A percentile compares a stretch with the other conserved stretches of the same genome.
Evolutionary conservation across 2,888 invertebrate species (phyloP).

Genomic region (Trisateles emortualis): DNA sequence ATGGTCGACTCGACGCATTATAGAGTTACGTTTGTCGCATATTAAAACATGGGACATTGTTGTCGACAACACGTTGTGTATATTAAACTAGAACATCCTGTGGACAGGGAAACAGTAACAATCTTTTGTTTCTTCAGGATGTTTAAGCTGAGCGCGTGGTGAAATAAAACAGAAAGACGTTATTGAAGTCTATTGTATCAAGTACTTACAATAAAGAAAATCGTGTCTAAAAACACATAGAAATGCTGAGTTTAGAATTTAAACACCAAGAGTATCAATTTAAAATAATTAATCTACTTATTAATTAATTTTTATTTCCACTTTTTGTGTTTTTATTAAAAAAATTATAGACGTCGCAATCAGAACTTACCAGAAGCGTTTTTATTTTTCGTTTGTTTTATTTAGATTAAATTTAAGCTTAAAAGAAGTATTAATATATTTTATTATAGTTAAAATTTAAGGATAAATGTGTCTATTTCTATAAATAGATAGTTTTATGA

Average conservation of each 20-base stretch:
- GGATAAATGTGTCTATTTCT: not conserved
- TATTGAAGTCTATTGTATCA: not conserved
- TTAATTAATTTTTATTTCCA: too few species aligned
- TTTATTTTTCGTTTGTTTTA: too few species aligned
- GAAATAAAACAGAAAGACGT: not conserved
- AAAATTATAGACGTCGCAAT: too few species aligned
- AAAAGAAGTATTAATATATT: too few species aligned
- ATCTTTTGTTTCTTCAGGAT: conserved; percentile 66
- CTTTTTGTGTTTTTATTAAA: too few species aligned
- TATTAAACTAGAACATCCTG: conserved; percentile 67
- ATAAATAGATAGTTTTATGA: conserved; percentile 3
- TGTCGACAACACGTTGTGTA: conserved; percentile 58
- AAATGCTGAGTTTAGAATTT: too few species aligned
- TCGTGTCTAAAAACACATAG: conserved; percentile 20
- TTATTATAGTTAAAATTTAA: conserved; percentile 9
- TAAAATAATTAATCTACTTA: too few species aligned
- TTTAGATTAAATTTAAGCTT: too few species aligned
- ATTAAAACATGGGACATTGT: conserved; percentile 69
- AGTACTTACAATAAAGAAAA: conserved; percentile 14
- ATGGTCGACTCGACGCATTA: conserved; percentile 24
- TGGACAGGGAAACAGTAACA: conserved; percentile 66
- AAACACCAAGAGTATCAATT: too few species aligned
- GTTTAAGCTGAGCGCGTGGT: conserved; percentile 40
- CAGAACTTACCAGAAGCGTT: too few species aligned
- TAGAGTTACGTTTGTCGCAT: conserved; percentile 56